Evolutionary conservation across 2,888 invertebrate genomes (phyloP), one percentile per base, ranked within the genome.

Genomic region (Meandrusa payeni): DNA sequence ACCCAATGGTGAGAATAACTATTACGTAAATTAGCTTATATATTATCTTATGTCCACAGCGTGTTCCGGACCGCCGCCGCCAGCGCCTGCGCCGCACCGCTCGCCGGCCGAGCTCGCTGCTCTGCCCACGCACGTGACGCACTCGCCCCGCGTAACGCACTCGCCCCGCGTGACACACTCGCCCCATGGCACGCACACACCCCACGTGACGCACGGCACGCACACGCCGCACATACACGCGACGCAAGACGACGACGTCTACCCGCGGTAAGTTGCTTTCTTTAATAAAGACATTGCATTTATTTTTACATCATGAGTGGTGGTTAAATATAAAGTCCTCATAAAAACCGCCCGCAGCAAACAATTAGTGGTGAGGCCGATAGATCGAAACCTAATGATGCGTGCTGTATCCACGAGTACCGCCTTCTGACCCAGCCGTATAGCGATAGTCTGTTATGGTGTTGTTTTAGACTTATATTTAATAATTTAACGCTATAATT

Each of bases 241-340:
- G 2, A 2, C 34, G 3, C 94, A 94, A n/a, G n/a, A n/a, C 68
- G 96, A 96, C 57, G 96, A 96, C 58, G 91, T 95, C 37, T 91
- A 95, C 92, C 50, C 95, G 92, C 80, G 91, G 93, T 74, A 1
- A 51, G 44, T 20, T 13, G n/a, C 13, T 13, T n/a, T 4, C 27
- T 4, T 12, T 10, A 2, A n/a, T 23, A 23, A 4, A n/a, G 2
- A 23, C 1, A 7, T 27, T 17, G 37, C 12, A 23, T 37, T 27
- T 7, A 23, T 5, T 31, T 2, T 7, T n/a, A n/a, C n/a, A n/a
- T n/a, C n/a, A n/a, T n/a, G n/a, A n/a, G n/a, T n/a, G n/a, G n/a
- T n/a, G n/a, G n/a, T n/a, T n/a, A n/a, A n/a, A n/a, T n/a, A n/a
- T n/a, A n/a, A n/a, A n/a, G n/a, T n/a, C n/a, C n/a, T n/a, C n/a